Conservation (phyloP, 2,797 vertebrate genomes). For the Vireo griseus region DNA sequence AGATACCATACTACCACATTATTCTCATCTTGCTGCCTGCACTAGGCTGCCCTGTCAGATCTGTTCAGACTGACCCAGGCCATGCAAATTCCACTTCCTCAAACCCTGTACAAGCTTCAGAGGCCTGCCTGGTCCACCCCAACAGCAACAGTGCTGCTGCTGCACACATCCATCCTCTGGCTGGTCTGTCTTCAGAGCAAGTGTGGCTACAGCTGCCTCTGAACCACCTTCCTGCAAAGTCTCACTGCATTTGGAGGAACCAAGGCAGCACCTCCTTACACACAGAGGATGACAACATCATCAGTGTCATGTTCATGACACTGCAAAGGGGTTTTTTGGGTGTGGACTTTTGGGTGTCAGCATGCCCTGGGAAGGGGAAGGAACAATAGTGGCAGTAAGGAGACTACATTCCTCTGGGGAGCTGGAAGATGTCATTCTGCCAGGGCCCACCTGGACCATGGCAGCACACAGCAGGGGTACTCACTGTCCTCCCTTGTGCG, state of each 20-base stretch:
- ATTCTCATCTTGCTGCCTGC: background rate
- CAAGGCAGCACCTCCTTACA: background rate
- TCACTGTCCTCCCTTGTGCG: slow-evolving; percentile 95
- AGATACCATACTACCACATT: background rate
- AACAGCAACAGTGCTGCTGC: background rate
- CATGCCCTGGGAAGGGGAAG: background rate
- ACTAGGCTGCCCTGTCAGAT: background rate
- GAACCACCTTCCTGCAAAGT: background rate
- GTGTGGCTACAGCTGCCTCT: background rate
- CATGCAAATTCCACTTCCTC: background rate
- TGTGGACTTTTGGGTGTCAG: background rate
- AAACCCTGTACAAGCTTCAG: background rate
- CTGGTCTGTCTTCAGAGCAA: background rate
- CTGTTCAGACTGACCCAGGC: background rate
- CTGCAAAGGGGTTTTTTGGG: background rate
- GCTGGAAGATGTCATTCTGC: background rate
- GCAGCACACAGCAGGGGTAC: slow-evolving; percentile 52
- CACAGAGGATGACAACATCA: background rate
- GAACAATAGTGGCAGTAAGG: background rate
- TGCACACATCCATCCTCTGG: background rate
- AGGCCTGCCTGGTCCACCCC: background rate
- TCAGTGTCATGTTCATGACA: background rate
- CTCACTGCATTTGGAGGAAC: background rate
- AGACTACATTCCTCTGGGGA: background rate
- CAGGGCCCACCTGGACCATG: background rate